Evolutionary conservation across 2,888 invertebrate species (phyloP).

Genomic region (Hoplodrina ambigua): DNA sequence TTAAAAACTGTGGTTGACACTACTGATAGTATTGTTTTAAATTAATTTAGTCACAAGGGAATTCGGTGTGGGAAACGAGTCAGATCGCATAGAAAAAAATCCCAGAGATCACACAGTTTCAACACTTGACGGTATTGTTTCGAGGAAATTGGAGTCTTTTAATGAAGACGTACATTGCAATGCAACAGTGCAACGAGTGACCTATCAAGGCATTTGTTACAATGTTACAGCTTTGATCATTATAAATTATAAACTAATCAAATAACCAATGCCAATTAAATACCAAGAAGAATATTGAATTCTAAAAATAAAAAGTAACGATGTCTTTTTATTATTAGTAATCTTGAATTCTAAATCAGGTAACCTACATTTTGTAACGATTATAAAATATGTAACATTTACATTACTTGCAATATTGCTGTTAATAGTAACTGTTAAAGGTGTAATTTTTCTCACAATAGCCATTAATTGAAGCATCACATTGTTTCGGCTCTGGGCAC

Average conservation of each 20-base stretch:
- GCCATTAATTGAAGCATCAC: slow-evolving; percentile 65
- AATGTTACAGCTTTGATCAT: not conserved
- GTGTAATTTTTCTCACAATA: slow-evolving; percentile 65
- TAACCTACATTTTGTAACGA: slow-evolving; percentile 36
- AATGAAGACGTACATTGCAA: slow-evolving; percentile 62
- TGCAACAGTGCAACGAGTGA: slow-evolving; percentile 45
- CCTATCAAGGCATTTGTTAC: slow-evolving; percentile 28
- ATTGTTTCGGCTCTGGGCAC: slow-evolving; percentile 63
- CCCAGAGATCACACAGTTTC: slow-evolving; percentile 79
- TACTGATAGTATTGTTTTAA: slow-evolving; percentile 78
- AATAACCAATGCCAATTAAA: not conserved
- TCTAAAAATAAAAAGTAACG: not conserved
- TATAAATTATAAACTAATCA: not conserved
- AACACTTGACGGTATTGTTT: slow-evolving; percentile 80
- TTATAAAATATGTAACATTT: slow-evolving; percentile 28
- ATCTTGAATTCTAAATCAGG: not conserved
- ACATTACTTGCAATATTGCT: slow-evolving; percentile 24
- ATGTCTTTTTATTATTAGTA: not conserved
- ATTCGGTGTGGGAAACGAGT: slow-evolving; percentile 80
- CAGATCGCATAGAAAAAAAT: slow-evolving; percentile 82
- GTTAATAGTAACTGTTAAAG: slow-evolving; percentile 52
- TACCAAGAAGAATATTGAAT: not conserved
- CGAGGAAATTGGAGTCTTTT: slow-evolving; percentile 70
- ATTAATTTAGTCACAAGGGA: slow-evolving; percentile 83
- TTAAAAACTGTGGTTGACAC: slow-evolving; percentile 66